Conservation (phyloP, 1,140 invertebrate genomes). For the Ostrea edulis region DNA sequence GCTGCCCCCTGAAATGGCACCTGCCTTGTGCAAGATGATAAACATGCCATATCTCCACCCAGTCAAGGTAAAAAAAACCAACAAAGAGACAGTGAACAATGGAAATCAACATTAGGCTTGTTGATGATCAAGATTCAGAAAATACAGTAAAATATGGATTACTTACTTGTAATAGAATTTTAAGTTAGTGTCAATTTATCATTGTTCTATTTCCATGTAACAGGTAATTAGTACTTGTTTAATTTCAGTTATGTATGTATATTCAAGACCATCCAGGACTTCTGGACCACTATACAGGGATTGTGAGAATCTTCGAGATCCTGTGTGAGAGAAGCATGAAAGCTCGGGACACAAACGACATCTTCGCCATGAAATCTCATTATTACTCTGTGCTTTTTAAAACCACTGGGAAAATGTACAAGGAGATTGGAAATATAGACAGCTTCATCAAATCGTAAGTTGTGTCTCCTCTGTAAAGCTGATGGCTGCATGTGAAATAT, state of each 20-base stretch:
- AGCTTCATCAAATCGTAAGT: slow-evolving; percentile 71
- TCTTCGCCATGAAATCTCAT: slow-evolving; percentile 95
- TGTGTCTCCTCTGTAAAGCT: not conserved
- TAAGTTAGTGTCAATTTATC: too few relatives aligned
- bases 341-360: slow-evolving; percentile 91
- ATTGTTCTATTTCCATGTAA: too few relatives aligned
- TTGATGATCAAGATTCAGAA: too few relatives aligned
- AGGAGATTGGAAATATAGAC: slow-evolving; percentile 65
- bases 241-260: slow-evolving; percentile 86
- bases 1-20: slow-evolving; percentile 86
- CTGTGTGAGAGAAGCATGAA: slow-evolving; percentile 95
- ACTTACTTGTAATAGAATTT: too few relatives aligned
- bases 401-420: slow-evolving; percentile 62
- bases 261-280: slow-evolving; percentile 87
- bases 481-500: slow-evolving; percentile 25
- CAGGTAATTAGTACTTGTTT: too few relatives aligned
- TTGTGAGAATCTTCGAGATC: slow-evolving; percentile 90
- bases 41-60: slow-evolving; percentile 92
- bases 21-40: slow-evolving; percentile 91
- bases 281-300: slow-evolving; percentile 87
- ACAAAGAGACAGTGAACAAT: too few relatives aligned
- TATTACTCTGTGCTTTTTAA: slow-evolving; percentile 88
- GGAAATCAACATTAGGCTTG: too few relatives aligned
- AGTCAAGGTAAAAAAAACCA: slow-evolving; percentile 74
- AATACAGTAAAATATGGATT: too few relatives aligned